Percentiles rank a stretch among this genome's conserved stretches.
These are phyloP conservation scores for Drosophila arizonae DNA, from an alignment of 1,140 invertebrate genomes.

Conservation along the genomic window DNA sequence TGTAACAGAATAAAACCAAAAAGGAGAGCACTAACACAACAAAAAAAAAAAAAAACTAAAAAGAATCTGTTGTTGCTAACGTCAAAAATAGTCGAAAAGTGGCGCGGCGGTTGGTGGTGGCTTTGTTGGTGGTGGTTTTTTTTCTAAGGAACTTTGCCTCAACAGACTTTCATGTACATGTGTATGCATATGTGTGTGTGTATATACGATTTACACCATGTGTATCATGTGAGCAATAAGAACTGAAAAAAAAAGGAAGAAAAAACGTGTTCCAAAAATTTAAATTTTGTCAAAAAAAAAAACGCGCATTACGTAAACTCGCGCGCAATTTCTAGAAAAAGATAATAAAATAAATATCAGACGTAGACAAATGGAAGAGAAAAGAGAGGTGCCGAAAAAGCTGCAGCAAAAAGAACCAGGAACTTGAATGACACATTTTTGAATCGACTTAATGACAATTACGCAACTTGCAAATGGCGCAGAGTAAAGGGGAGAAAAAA, in stretches of 20 bases:
- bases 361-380: conserved; percentile 9
- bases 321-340: conserved; percentile 24
- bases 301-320: conserved; percentile 70
- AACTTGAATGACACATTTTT: conserved; percentile 80
- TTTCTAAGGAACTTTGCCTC: conserved; percentile 71
- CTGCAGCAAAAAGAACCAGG: conserved; percentile 40
- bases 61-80: conserved; percentile 70
- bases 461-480: conserved; percentile 77
- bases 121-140: conserved; percentile 58
- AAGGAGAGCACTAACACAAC: conserved; percentile 53
- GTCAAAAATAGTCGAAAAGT: conserved; percentile 73
- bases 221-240: conserved; percentile 49
- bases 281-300: background rate
- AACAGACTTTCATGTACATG: conserved; percentile 36
- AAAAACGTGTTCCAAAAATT: conserved; percentile 17
- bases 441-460: conserved; percentile 55
- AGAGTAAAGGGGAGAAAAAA: conserved; percentile 22
- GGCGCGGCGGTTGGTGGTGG: conserved; percentile 62
- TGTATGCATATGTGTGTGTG: conserved; percentile 33
- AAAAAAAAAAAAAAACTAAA: conserved; percentile 33
- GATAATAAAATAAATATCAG: conserved; percentile 8
- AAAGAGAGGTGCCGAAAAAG: conserved; percentile 2
- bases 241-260: conserved; percentile 18
- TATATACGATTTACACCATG: conserved; percentile 21
- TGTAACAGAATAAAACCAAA: conserved; percentile 52